Evolutionary conservation across 2,113 vertebrate species (phyloP).

Genomic region (Ancistrus triradiatus): DNA sequence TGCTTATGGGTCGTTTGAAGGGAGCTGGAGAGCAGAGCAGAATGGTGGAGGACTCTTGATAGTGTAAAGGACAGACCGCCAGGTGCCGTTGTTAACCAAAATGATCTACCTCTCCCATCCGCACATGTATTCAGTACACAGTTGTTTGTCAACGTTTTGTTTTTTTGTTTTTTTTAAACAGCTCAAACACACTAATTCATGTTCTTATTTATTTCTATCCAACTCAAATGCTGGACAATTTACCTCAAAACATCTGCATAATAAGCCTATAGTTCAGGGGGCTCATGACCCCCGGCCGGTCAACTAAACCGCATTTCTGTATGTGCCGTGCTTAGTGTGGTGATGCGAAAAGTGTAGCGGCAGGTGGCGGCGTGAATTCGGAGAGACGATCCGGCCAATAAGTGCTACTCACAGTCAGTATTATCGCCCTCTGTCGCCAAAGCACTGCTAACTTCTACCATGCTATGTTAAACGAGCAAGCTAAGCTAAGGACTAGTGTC

Average conservation of each 20-base stretch:
- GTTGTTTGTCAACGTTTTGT: constrained; percentile 49
- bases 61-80: constrained; percentile 40
- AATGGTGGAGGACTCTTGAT: constrained; percentile 10
- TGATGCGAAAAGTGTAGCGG: neutral
- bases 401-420: constrained; percentile 11
- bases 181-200: constrained; percentile 43
- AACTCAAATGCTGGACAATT: constrained; percentile 64
- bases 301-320: neutral
- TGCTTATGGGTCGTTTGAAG: neutral
- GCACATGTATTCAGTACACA: constrained; percentile 50
- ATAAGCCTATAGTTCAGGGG: constrained; percentile 20
- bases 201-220: constrained; percentile 45
- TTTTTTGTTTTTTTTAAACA: constrained; percentile 37
- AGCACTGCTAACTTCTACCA: neutral
- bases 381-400: neutral
- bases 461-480: constrained; percentile 12
- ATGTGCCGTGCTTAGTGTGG: no score
- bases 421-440: neutral
- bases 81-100: constrained; percentile 60
- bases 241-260: constrained; percentile 56
- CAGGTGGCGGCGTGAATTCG: neutral
- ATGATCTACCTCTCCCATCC: constrained; percentile 72
- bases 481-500: no score
- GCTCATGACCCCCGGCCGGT: no score
- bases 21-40: constrained; percentile 6